Evolutionary conservation across 2,113 vertebrate genomes (phyloP).

Genomic region (Daphoenositta chrysoptera): DNA sequence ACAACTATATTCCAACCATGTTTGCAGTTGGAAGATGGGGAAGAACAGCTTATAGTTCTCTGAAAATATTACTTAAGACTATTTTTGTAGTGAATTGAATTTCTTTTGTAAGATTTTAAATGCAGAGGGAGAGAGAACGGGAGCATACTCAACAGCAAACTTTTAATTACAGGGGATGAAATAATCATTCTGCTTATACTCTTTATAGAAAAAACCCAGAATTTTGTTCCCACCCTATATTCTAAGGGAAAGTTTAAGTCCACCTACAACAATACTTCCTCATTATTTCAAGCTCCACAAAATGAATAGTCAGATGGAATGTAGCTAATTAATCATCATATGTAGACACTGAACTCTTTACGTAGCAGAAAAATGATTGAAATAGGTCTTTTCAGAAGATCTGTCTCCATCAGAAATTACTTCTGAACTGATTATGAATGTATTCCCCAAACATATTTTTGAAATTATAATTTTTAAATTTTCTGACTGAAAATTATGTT

Average conservation of each 20-base stretch:
- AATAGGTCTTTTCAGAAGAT: not conserved
- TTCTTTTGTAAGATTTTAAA: not conserved
- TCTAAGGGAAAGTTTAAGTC: not conserved
- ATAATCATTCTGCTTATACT: not conserved
- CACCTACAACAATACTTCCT: not conserved
- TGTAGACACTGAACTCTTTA: not conserved
- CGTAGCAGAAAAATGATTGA: not conserved
- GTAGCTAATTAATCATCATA: not conserved
- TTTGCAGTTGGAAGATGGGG: slow-evolving; percentile 18
- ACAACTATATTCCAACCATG: slow-evolving; percentile 53
- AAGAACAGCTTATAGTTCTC: slow-evolving; percentile 14
- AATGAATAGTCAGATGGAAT: not conserved
- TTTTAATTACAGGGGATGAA: not conserved
- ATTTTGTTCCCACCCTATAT: not conserved
- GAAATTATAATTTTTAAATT: not conserved
- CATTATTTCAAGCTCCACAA: not conserved
- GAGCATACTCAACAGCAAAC: not conserved
- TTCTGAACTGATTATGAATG: not conserved
- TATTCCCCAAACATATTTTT: not conserved
- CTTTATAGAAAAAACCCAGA: not conserved
- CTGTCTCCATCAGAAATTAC: not conserved
- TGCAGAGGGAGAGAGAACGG: not conserved
- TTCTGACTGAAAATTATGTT: not conserved
- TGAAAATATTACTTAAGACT: not conserved
- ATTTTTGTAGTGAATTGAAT: slow-evolving; percentile 1